These are phyloP conservation scores for Plumapathes pennacea DNA, from an alignment of 92 coral and sea anemone species.

Conservation along the genomic window DNA sequence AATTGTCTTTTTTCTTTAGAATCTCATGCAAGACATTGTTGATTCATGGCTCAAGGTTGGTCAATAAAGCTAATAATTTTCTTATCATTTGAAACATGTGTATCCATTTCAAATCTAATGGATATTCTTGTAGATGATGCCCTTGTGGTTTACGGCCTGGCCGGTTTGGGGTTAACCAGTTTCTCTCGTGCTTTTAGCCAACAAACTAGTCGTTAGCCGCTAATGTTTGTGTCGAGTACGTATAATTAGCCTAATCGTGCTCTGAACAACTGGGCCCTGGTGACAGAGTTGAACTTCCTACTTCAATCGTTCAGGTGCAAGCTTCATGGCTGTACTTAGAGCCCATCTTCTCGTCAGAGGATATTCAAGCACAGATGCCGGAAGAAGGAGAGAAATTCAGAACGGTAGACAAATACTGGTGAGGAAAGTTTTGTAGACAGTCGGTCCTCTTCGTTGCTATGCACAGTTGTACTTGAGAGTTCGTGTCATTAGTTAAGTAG, in stretches of 20 bases:
- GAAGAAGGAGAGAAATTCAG: slow-evolving; percentile 95
- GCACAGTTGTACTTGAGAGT: background rate
- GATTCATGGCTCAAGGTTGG: slow-evolving; percentile 96
- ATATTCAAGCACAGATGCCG: slow-evolving; percentile 99
- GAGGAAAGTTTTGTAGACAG: background rate
- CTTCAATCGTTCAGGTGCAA: slow-evolving; percentile 65
- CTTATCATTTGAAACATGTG: too few species aligned
- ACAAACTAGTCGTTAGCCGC: background rate
- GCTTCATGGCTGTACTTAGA: slow-evolving; percentile 96
- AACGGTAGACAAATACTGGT: slow-evolving; percentile 94
- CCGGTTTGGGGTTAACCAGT: background rate
- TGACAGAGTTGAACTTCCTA: background rate
- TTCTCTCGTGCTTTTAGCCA: background rate
- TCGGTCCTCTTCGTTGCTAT: background rate
- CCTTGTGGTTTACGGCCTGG: background rate
- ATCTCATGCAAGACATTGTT: slow-evolving; percentile 87
- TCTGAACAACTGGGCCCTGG: background rate
- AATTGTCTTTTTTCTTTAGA: slow-evolving; percentile 32
- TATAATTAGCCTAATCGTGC: background rate
- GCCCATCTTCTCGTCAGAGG: slow-evolving; percentile 96
- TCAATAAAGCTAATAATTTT: too few species aligned
- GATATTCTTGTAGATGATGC: background rate
- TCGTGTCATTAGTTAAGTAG: background rate
- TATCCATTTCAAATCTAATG: background rate
- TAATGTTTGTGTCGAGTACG: background rate